Base-by-base conservation (phyloP, 2,113 vertebrate genomes). In the Motacilla alba region DNA sequence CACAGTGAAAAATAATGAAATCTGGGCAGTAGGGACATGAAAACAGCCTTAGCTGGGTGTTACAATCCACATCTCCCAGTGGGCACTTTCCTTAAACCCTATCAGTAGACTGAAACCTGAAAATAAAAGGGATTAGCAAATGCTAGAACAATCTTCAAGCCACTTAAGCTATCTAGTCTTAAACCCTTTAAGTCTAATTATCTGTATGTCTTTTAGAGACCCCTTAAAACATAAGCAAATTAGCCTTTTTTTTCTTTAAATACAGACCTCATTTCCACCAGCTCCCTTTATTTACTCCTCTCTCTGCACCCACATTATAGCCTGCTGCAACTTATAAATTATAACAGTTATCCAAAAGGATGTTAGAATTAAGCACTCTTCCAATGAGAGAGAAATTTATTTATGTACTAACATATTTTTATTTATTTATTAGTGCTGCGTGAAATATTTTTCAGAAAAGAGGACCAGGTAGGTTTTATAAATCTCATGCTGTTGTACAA, bases 21-120 rank as follows among this genome's bases (percentile, higher is more conserved):
- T 77, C 41, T 52, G 11, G 19, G 8, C 28, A 92, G 10, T 3
- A 49, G 47, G 30, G 16, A 58, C 39, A 33, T 55, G 10, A 35
- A 50, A 77, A 12, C 15, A 77, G 11, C 4, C 24, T 14, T 0
- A 0, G 2, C 13, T 23, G 13, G 7, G 17, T 53, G 22, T 44
- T 19, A 24, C 4, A 70, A 43, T 46, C 15, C 1, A 6, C 28
- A 37, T 1, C 1, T 41, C 13, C 9, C 7, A 14, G 31, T 23
- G 49, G 35, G 35, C 35, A 35, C 3, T 82, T 7, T 39, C 21
- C 21, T n/a, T 33, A 59, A 77, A 53, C 1, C 1, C 9, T 5
- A 17, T 63, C 17, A 31, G 5, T 14, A 49, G 8, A 69, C 15
- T 20, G n/a, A 85, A 24, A 53, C 15, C 3, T 41, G 4, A 62